These are phyloP conservation scores for Aptenodytes patagonicus DNA, from an alignment of 2,113 vertebrate species.

Conservation along the genomic window DNA sequence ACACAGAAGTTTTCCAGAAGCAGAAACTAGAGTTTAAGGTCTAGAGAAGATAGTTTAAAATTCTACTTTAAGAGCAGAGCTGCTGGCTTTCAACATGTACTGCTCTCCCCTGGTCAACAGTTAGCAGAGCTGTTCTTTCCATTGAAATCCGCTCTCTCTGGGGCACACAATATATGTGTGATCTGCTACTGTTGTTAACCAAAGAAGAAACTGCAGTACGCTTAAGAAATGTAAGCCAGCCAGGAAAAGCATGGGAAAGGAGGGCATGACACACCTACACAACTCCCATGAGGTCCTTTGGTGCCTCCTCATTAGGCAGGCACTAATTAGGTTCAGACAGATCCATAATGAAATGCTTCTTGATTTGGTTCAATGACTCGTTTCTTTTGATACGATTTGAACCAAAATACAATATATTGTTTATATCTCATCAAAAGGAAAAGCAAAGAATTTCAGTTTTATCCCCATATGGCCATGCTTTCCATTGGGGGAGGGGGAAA, in stretches of 20 bases:
- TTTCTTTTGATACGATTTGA: background rate
- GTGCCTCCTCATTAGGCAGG: background rate
- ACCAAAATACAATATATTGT: background rate
- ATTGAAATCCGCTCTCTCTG: background rate
- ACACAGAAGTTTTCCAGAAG: background rate
- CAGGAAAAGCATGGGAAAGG: background rate
- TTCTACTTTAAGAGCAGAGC: background rate
- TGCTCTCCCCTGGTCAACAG: background rate
- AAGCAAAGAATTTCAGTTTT: background rate
- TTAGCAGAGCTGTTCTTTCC: background rate
- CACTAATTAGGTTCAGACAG: background rate
- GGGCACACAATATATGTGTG: background rate
- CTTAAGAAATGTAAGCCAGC: background rate
- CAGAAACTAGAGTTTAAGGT: background rate
- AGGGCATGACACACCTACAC: background rate
- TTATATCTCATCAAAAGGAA: background rate
- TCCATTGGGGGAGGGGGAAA: rapidly evolving
- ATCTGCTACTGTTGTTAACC: background rate
- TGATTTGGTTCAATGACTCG: background rate
- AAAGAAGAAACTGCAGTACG: background rate
- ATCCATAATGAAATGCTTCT: background rate
- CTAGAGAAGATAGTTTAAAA: background rate
- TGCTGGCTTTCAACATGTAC: background rate
- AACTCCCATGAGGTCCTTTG: background rate
- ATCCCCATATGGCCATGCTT: rapidly evolving